Conservation (phyloP, 2,888 invertebrate species). For the Synanthedon vespiformis region DNA sequence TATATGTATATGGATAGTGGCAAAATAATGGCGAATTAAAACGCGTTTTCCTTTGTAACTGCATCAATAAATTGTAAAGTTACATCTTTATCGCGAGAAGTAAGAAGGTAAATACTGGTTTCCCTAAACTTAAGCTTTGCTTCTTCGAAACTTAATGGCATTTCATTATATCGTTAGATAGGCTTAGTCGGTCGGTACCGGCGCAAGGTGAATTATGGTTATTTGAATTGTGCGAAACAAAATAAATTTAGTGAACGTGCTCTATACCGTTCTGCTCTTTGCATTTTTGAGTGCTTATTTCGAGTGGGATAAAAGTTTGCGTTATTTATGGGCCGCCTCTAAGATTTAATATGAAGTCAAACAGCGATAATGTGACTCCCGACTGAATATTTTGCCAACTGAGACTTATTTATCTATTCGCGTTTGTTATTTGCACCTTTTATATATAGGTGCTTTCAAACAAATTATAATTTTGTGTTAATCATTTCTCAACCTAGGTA, state of each 20-base stretch:
- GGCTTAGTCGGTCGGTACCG: constrained; percentile 49
- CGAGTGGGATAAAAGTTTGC: constrained; percentile 66
- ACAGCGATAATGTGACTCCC: constrained; percentile 61
- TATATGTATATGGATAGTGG: background rate
- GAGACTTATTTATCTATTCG: constrained; percentile 10
- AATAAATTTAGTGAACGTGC: constrained; percentile 71
- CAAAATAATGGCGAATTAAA: background rate
- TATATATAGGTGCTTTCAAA: background rate
- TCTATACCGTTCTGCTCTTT: constrained; percentile 68
- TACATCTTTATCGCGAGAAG: constrained; percentile 58
- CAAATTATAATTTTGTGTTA: no score
- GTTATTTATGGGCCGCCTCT: constrained; percentile 64
- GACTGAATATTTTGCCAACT: constrained; percentile 22
- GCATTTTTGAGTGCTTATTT: constrained; percentile 72
- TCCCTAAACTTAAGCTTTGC: constrained; percentile 54
- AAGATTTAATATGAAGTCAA: constrained; percentile 71
- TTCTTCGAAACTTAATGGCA: constrained; percentile 54
- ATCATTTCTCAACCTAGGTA: no score
- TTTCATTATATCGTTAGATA: constrained; percentile 70
- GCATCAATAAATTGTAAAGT: constrained; percentile 63
- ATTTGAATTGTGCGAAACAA: constrained; percentile 71
- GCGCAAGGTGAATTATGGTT: constrained; percentile 61
- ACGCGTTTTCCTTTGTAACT: background rate
- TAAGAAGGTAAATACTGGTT: constrained; percentile 45
- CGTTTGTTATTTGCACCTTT: background rate